These are phyloP conservation scores for Galemys pyrenaicus DNA, from an alignment of 2,113 vertebrate species.

Conservation along the genomic window DNA sequence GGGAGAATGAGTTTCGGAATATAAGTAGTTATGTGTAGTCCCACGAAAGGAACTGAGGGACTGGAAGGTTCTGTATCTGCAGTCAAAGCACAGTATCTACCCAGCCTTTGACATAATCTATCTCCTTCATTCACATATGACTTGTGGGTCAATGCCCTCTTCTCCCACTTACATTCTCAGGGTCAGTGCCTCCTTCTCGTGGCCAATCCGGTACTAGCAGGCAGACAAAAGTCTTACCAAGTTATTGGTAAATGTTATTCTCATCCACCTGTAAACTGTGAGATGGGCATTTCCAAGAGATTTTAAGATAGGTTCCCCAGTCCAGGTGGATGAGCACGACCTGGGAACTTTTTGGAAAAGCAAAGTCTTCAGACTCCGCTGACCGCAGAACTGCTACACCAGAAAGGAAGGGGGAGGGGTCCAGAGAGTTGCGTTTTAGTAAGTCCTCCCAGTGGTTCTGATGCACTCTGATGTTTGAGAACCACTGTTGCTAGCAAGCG, in stretches of 20 bases:
- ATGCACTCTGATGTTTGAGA: not conserved
- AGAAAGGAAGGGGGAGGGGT: not conserved
- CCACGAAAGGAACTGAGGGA: not conserved
- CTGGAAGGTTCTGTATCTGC: fast-evolving
- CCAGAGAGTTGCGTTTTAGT: not conserved
- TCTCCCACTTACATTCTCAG: not conserved
- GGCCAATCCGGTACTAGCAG: not conserved
- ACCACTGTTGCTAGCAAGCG: not conserved
- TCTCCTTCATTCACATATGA: not conserved
- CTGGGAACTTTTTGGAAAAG: not conserved
- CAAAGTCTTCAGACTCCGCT: not conserved
- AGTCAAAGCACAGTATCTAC: not conserved
- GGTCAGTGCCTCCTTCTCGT: not conserved
- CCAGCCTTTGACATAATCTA: not conserved
- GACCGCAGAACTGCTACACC: not conserved
- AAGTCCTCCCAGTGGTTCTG: not conserved
- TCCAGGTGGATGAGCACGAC: not conserved
- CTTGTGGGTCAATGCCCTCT: not conserved
- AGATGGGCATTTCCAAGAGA: not conserved
- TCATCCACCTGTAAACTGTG: not conserved
- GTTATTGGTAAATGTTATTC: not conserved
- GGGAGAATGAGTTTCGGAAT: not conserved
- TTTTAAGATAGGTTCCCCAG: not conserved
- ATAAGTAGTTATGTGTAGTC: not conserved
- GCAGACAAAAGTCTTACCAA: not conserved